Evolutionary conservation across 2,888 invertebrate genomes (phyloP), one percentile per base, ranked within the genome.

Genomic region (Dromius quadrimaculatus): DNA sequence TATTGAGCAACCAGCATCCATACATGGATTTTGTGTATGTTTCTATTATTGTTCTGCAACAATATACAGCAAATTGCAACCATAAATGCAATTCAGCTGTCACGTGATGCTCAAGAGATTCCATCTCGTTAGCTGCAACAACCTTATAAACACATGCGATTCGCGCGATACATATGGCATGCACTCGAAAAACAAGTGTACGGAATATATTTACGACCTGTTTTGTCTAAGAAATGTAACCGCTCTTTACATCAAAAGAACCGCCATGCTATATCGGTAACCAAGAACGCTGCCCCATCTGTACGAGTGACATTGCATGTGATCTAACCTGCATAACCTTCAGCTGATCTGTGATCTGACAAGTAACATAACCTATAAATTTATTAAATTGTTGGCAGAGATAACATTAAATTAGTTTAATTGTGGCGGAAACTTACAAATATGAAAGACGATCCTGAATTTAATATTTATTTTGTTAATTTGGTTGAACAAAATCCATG

Each of bases 71-170:
- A 62, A 22, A 11, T 41, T 9, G 13, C 43, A 43, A n/a, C 22
- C 20, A 23, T n/a, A 41, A 9, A 34, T 15, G 15, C 15, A 57
- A 28, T 17, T 47, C 28, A 28, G 3, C 15, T 11, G 17, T 34
- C 57, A 23, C 57, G 57, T 32, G 23, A 57, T 6, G 32, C 6
- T 19, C 59, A 36, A 36, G 20, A 38, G 62, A 62, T 64, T 64
- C 32, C 64, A 32, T 34, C 65, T 65, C 50, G 65, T 65, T 65
- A 65, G 36, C 65, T 28, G 23, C 13, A 54, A 23, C 50, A 54
- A 19, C 15, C 17, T 11, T 28, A 54, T 2, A 54, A 8, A 15
- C 50, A 28, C 28, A 28, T 28, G 15, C 11, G 28, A 28, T 28
- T 13, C 15, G 50, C 19, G 17, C 32, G 22, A 65, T 50, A 15